Base-by-base conservation (phyloP, 2,113 vertebrate genomes). In the Suricata suricatta region DNA sequence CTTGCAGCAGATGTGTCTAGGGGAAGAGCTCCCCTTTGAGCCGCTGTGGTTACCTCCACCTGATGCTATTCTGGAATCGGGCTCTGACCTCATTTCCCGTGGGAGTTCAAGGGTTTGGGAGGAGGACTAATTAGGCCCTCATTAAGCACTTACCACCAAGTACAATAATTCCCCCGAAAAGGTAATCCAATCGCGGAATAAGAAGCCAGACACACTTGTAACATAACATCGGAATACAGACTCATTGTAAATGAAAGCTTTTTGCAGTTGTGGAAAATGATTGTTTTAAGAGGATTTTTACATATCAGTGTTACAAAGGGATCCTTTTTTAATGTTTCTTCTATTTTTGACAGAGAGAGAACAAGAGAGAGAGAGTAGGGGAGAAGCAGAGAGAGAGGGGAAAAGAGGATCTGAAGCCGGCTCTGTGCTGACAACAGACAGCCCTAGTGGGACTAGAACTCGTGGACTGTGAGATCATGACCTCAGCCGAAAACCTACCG, bases 31-130 rank as follows among this genome's bases (percentile, higher is more conserved):
- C 14, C 7, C 50, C 69, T 27, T 0, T 52, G 66, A 64, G 66
- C 23, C 15, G 57, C 74, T n/a, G 60, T 8, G 27, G 74, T 9
- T 47, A 31, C 74, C 27, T 31, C 82, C 0, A 1, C 64, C 77
- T 90, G 89, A 17, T 74, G 66, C 86, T 93, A 52, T 72, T 0
- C 0, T 91, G 92, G 93, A 98, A 95, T 63, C 82, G 93, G 88
- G 92, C 96, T 97, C 97, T 98, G 97, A 98, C 98, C 98, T 98
- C 83, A 91, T 98, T 98, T 98, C 98, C 98, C 97, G 88, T 79
- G 97, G 97, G 98, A 98, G 60, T 97, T 98, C 96, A 90, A 98
- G 97, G 63, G 84, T 29, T 35, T n/a, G 86, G 54, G 27, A 89
- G 76, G 79, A 95, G 85, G 97, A 84, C 97, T 98, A 98, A 99